Base-by-base conservation (phyloP, 2,797 vertebrate species). In the Gobio occitaniae region DNA sequence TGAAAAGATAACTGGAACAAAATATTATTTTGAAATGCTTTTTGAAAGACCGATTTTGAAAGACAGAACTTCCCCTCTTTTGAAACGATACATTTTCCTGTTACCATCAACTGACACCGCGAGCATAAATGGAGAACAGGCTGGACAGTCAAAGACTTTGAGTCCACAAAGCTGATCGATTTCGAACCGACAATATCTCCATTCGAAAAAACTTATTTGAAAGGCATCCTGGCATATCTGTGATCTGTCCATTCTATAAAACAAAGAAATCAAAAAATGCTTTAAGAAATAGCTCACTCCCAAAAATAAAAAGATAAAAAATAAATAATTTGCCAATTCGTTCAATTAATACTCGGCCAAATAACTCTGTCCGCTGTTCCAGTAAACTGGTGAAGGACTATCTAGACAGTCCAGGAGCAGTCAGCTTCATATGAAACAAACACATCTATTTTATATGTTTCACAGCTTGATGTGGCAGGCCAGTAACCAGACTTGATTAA, bases 101-200 rank as follows among this genome's bases (percentile, higher is more conserved):
- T 76, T 59, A 41, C 74, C 52, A 38, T 76, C 52, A 9, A 76
- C 32, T n/a, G 74, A 21, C 11, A 38, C 19, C 21, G 52, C 10
- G 0, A 76, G 52, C 74, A 59, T 59, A 38, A 56, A 76, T 76
- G 74, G 11, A 56, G 50, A 76, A 76, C 50, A 56, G 74, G 74
- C 50, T 76, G 52, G 74, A 76, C 32, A n/a, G 11, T 76, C 52
- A 41, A 76, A 76, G 11, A 76, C 32, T 76, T 76, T 76, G 10
- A 76, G 29, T 76, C 72, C 72, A 76, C 72, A 76, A 16, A 76
- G 9, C 29, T 76, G 50, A 56, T 36, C 48, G 2, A 54, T 75
- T 75, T 77, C 32, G 0, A 54, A 76, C 17, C 56, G 72, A 29
- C 72, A 54, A 7, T 19, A 52, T 74, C 71, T 74, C 48, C 25